Evolutionary conservation across 2,888 invertebrate species (phyloP).

Genomic region (Aspidiotus rigidus): DNA sequence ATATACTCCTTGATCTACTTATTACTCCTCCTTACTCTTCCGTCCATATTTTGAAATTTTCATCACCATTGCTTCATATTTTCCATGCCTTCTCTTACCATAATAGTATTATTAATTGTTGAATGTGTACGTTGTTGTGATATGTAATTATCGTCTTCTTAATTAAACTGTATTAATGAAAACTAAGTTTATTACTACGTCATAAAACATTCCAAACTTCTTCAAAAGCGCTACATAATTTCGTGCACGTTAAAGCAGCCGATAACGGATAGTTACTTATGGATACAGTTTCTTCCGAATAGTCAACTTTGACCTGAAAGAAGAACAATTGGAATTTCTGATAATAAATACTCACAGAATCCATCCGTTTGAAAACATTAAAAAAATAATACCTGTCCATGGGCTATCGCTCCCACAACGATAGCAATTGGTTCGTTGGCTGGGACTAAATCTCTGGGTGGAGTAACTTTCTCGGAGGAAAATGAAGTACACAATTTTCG

Average conservation of each 20-base stretch:
- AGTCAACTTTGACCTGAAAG: conserved; percentile 59
- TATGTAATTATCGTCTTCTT: too few species aligned
- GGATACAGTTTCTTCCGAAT: conserved; percentile 80
- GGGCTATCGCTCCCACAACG: conserved; percentile 94
- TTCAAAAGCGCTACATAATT: conserved; percentile 89
- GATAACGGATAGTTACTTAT: conserved; percentile 95
- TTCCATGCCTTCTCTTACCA: too few species aligned
- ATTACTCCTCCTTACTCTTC: too few species aligned
- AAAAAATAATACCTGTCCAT: conserved; percentile 63
- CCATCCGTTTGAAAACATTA: conserved; percentile 37
- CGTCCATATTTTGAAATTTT: too few species aligned
- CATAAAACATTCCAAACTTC: conserved; percentile 75
- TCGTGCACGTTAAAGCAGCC: conserved; percentile 91
- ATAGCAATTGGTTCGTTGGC: conserved; percentile 76
- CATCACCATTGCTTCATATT: too few species aligned
- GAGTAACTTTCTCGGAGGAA: conserved; percentile 60
- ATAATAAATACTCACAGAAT: not conserved
- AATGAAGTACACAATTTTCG: conserved; percentile 84
- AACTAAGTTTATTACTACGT: not conserved
- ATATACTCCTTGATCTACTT: too few species aligned
- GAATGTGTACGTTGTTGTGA: too few species aligned
- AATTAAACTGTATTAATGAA: not conserved
- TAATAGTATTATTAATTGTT: too few species aligned
- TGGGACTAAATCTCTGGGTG: conserved; percentile 70
- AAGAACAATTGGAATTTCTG: not conserved